Base-by-base conservation (phyloP, 1,140 invertebrate species). In the Leptinotarsa texana region DNA sequence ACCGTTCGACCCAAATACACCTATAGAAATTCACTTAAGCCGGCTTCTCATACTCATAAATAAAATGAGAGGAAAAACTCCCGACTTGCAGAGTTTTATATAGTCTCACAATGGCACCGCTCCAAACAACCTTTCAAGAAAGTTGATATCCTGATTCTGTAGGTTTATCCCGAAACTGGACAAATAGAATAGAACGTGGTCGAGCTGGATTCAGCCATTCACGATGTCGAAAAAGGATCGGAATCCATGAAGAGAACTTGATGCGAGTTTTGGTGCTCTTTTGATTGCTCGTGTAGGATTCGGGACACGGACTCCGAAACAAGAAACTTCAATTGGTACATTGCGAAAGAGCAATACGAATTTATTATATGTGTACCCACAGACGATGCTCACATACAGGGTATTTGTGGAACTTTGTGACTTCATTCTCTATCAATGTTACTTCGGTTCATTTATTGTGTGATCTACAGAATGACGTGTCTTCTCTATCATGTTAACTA, bases 111-210 rank as follows among this genome's bases (percentile, higher is more conserved):
- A 72, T 72, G 57, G 69, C 68, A 72, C 17, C 51, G 69, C 51
- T 72, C 57, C 49, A 62, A 62, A 47, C 74, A 74, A 72, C 77
- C 73, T 77, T 78, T 74, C 77, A 76, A 78, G 77, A 74, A 78
- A 78, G 47, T 78, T 78, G 77, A 78, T 78, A 78, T 78, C 77
- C 72, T 74, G 77, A 78, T 78, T 76, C 75, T 74, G 72, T 69
- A 69, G 75, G 77, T 72, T 75, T 76, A 78, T 76, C 65, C 75
- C 75, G 65, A 74, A 76, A 76, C 72, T 78, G 75, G 62, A 63
- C 75, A 76, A 76, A 78, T 63, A 78, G 77, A 78, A 78, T 78
- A 72, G 69, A 74, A 78, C 75, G 72, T 68, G 71, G 33, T 18
- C 62, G 33, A 27, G 49, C 24, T 74, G 70, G 22, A 77, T 75